These are phyloP conservation scores for Callionymus lyra DNA, from an alignment of 2,113 vertebrate species.

Conservation along the genomic window DNA sequence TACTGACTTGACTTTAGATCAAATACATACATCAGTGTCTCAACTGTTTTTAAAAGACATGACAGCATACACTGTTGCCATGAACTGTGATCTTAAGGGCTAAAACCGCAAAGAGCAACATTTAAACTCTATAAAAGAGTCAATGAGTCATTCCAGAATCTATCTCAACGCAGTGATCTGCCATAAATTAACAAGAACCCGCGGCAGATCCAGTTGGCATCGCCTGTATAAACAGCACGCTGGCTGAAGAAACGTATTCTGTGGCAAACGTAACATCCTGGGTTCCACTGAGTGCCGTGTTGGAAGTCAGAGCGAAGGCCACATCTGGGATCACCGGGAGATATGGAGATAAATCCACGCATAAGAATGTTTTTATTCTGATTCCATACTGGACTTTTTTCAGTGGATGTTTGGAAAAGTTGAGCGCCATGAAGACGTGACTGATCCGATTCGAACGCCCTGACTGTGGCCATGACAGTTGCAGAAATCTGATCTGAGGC, in stretches of 20 bases:
- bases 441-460: no score
- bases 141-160: slow-evolving; percentile 37
- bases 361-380: no score
- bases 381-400: no score
- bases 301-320: slow-evolving; percentile 33
- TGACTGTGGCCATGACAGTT: no score
- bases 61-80: no score
- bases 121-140: slow-evolving; percentile 42
- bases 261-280: slow-evolving; percentile 26
- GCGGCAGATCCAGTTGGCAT: slow-evolving; percentile 42
- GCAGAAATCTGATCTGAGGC: no score
- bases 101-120: slow-evolving; percentile 40
- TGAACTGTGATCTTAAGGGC: no score
- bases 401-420: no score
- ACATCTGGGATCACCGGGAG: slow-evolving; percentile 47
- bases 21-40: no score
- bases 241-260: slow-evolving; percentile 11
- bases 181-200: slow-evolving; percentile 52
- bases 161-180: slow-evolving; percentile 39
- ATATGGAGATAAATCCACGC: slow-evolving; percentile 31
- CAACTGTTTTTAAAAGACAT: no score
- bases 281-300: slow-evolving; percentile 22
- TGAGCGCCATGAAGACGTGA: no score
- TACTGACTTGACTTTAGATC: no score
- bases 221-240: slow-evolving; percentile 38